Evolutionary conservation across 1,140 invertebrate genomes (phyloP).

Genomic region (Stenopsyche tienmushanensis): DNA sequence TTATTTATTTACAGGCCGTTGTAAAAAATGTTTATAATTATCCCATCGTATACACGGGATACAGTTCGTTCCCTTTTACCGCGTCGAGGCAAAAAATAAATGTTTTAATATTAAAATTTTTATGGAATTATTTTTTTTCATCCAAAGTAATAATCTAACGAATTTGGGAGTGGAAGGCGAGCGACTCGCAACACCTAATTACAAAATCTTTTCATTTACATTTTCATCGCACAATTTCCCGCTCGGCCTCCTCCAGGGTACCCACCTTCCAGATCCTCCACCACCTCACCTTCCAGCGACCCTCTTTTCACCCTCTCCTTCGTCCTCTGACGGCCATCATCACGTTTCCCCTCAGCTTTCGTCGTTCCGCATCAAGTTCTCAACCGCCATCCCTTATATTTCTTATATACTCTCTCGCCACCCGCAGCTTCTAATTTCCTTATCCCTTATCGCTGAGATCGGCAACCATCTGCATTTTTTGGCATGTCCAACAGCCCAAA

Average conservation of each 20-base stretch:
- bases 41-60: too few relatives aligned
- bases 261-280: not conserved
- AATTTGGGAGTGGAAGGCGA: conserved; percentile 22
- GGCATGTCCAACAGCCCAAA: not conserved
- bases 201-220: conserved; percentile 41
- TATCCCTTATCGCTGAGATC: conserved; percentile 17
- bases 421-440: conserved; percentile 38
- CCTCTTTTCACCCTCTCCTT: conserved; percentile 8
- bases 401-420: conserved; percentile 25
- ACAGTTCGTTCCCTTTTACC: too few relatives aligned
- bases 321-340: conserved; percentile 18
- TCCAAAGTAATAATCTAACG: conserved; percentile 19
- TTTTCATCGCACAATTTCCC: conserved; percentile 34
- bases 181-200: conserved; percentile 38
- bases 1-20: too few relatives aligned
- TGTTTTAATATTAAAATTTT: conserved; percentile 15
- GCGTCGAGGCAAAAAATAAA: too few relatives aligned
- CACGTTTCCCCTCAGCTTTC: conserved; percentile 23
- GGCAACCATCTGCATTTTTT: conserved; percentile 4
- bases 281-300: conserved; percentile 17
- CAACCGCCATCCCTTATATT: conserved; percentile 23
- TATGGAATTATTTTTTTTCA: conserved; percentile 9
- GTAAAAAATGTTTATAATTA: too few relatives aligned
- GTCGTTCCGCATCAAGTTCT: conserved; percentile 28
- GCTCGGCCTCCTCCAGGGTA: not conserved